Conservation (phyloP, 2,113 vertebrate genomes). For the Oncorhynchus mykiss region DNA sequence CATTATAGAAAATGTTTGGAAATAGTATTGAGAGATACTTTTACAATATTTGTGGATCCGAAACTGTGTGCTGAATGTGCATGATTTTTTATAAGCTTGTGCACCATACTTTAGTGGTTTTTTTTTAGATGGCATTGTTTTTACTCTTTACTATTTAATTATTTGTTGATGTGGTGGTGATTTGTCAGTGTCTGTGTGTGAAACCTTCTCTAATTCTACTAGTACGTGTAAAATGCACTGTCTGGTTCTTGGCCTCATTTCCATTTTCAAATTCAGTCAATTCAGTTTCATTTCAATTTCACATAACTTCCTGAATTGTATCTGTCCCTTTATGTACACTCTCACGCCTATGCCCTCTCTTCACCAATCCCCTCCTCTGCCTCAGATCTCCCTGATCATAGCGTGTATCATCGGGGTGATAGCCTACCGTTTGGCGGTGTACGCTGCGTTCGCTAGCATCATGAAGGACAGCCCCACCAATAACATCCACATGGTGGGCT, state of each 20-base stretch:
- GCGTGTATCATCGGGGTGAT: conserved; percentile 94
- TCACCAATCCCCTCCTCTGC: conserved; percentile 11
- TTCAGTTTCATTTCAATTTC: too few relatives aligned
- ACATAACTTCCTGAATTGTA: too few relatives aligned
- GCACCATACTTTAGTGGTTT: background rate
- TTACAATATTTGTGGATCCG: background rate
- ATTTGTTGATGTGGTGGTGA: too few relatives aligned
- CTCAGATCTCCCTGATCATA: conserved; percentile 87
- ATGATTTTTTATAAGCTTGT: background rate
- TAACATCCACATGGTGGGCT: conserved; percentile 79
- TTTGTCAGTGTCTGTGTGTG: too few relatives aligned
- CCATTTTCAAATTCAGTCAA: too few relatives aligned
- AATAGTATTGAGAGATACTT: background rate
- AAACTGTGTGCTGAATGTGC: conserved; percentile 19
- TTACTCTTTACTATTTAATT: too few relatives aligned
- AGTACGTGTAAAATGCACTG: too few relatives aligned
- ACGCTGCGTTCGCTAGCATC: conserved; percentile 89
- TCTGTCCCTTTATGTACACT: too few relatives aligned
- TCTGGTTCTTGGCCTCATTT: background rate
- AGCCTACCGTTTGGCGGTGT: conserved; percentile 91
- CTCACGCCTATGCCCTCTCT: too few relatives aligned
- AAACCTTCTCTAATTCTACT: too few relatives aligned
- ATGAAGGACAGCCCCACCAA: conserved; percentile 83
- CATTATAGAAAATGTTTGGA: background rate
- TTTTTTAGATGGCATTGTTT: too few relatives aligned